phyloP scores from a whole-genome alignment of 2,888 invertebrate species.

The Eugnorisma glareosa region DNA sequence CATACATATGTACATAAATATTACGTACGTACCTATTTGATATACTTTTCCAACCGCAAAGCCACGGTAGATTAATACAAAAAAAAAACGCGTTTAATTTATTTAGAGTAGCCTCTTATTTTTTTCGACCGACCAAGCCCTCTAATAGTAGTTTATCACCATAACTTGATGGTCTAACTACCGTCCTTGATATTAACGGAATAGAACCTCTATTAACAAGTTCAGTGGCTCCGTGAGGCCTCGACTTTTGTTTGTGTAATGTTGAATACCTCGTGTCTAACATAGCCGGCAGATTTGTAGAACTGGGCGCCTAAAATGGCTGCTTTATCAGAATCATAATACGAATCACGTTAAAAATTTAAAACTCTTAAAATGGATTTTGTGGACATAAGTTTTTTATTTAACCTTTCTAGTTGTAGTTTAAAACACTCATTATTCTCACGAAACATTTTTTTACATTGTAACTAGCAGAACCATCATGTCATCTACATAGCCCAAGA shows the following conservation, averaged over 20 bases:
- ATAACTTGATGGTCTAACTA: conserved; percentile 12
- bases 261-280: conserved; percentile 13
- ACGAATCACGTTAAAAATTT: too few relatives aligned
- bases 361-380: too few relatives aligned
- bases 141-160: not conserved
- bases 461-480: too few relatives aligned
- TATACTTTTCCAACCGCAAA: not conserved
- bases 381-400: too few relatives aligned
- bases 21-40: too few relatives aligned
- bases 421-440: too few relatives aligned
- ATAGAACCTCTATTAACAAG: conserved; percentile 19
- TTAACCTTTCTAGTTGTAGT: too few relatives aligned
- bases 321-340: too few relatives aligned
- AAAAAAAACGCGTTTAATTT: not conserved
- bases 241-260: conserved; percentile 23
- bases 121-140: conserved; percentile 4
- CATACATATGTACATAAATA: too few relatives aligned
- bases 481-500: too few relatives aligned
- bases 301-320: too few relatives aligned
- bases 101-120: not conserved
- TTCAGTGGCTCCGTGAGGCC: conserved; percentile 17
- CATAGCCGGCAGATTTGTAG: conserved; percentile 3
- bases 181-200: conserved; percentile 28
- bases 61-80: not conserved
- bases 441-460: too few relatives aligned